Evolutionary conservation across 1,140 invertebrate species (phyloP).

Genomic region (Orius laevigatus): DNA sequence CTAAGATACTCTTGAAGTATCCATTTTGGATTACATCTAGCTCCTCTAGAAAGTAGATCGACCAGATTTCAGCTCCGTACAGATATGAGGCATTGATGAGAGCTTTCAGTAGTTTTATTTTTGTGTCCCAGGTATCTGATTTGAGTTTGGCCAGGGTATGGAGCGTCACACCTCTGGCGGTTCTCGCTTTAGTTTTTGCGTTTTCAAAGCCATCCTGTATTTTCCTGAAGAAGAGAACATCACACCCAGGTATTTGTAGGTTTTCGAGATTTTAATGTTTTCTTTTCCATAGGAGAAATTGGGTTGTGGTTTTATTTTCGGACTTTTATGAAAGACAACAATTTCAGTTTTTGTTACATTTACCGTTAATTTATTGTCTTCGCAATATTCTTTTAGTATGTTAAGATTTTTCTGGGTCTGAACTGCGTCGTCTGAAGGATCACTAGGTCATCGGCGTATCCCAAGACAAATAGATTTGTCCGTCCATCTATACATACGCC

Average conservation of each 20-base stretch:
- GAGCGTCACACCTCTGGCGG: not conserved
- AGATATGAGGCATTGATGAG: too few species aligned
- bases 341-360: conserved; percentile 19
- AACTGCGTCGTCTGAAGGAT: conserved; percentile 4
- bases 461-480: conserved; percentile 3
- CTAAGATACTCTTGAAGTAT: too few species aligned
- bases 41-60: too few species aligned
- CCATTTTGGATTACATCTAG: too few species aligned
- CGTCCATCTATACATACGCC: conserved; percentile 11
- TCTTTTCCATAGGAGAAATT: conserved; percentile 2
- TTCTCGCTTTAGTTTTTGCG: not conserved
- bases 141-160: not conserved
- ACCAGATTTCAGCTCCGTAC: too few species aligned
- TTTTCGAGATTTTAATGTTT: not conserved
- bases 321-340: conserved; percentile 15
- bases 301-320: not conserved
- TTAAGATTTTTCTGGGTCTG: conserved; percentile 12
- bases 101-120: too few species aligned
- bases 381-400: conserved; percentile 16
- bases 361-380: conserved; percentile 7
- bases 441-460: conserved; percentile 14
- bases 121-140: too few species aligned
- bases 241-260: conserved; percentile 9
- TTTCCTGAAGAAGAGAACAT: conserved; percentile 6
- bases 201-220: not conserved